A percentile compares a stretch with the other conserved stretches of the same genome.
Evolutionary conservation across 1,140 invertebrate species (phyloP).

Genomic region (Zaprionus ghesquierei): DNA sequence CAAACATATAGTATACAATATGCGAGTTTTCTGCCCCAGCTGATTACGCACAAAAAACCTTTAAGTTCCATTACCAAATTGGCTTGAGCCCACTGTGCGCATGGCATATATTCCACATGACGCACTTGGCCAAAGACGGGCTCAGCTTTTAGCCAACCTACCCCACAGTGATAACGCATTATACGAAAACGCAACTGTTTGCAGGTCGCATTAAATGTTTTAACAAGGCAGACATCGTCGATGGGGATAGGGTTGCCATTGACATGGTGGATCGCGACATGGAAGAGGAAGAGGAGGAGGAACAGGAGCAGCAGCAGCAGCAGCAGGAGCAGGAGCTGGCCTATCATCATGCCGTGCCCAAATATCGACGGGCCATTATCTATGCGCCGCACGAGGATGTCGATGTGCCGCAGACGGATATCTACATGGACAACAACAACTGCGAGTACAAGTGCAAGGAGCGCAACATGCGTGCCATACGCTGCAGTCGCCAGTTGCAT

Average conservation of each 20-base stretch:
- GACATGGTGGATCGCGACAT: slow-evolving; percentile 34
- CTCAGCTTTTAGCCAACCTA: slow-evolving; percentile 16
- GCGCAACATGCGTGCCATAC: slow-evolving; percentile 76
- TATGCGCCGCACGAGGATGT: slow-evolving; percentile 55
- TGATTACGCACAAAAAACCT: slow-evolving; percentile 26
- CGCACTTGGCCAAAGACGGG: neutral
- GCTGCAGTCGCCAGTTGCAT: slow-evolving; percentile 69
- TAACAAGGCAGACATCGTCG: slow-evolving; percentile 44
- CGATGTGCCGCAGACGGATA: slow-evolving; percentile 36
- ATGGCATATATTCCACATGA: slow-evolving; percentile 50
- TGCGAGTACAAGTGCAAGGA: slow-evolving; percentile 79
- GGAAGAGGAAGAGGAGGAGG: slow-evolving; percentile 34
- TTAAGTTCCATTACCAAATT: slow-evolving; percentile 47
- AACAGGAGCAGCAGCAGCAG: slow-evolving; percentile 26
- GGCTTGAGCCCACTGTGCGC: slow-evolving; percentile 58
- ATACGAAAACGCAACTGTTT: slow-evolving; percentile 82
- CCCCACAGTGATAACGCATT: slow-evolving; percentile 77
- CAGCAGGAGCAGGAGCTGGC: neutral
- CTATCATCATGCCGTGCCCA: slow-evolving; percentile 61
- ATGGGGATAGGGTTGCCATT: slow-evolving; percentile 1
- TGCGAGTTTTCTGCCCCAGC: slow-evolving; percentile 29
- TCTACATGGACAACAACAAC: slow-evolving; percentile 56
- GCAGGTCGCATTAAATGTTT: slow-evolving; percentile 79
- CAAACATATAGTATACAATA: slow-evolving; percentile 10
- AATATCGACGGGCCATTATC: slow-evolving; percentile 60